Evolutionary conservation across 2,113 vertebrate species (phyloP).

Genomic region (Antigone vipio): DNA sequence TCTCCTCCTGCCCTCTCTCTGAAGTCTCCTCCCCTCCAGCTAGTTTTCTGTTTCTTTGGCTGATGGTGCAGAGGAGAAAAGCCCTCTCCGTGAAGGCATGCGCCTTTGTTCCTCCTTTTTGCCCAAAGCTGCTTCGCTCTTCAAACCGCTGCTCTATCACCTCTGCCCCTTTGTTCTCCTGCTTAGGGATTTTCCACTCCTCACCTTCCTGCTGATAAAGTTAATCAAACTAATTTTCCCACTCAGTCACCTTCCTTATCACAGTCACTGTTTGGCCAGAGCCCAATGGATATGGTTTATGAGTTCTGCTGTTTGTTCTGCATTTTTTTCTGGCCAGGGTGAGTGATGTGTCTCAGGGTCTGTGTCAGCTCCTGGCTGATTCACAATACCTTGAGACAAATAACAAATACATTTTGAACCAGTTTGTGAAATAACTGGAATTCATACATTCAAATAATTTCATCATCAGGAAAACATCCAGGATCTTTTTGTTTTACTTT

Average conservation of each 20-base stretch:
- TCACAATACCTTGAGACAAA: not conserved
- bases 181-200: slow-evolving; percentile 43
- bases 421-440: not conserved
- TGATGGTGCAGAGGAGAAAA: not conserved
- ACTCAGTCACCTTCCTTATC: slow-evolving; percentile 52
- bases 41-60: not conserved
- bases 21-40: not conserved
- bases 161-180: slow-evolving; percentile 55
- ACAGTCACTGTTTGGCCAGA: slow-evolving; percentile 28
- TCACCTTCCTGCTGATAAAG: slow-evolving; percentile 60
- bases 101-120: not conserved
- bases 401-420: not conserved
- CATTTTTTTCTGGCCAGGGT: slow-evolving; percentile 16
- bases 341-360: not conserved
- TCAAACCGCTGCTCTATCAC: not conserved
- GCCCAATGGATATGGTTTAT: slow-evolving; percentile 21
- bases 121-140: not conserved
- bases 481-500: not conserved
- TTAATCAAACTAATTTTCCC: slow-evolving; percentile 60
- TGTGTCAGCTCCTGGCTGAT: not conserved
- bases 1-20: not conserved
- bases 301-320: slow-evolving; percentile 18
- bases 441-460: not conserved
- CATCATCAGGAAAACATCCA: not conserved
- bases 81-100: not conserved